Evolutionary conservation across 2,797 vertebrate species (phyloP).

Genomic region (Sparidentex hasta): DNA sequence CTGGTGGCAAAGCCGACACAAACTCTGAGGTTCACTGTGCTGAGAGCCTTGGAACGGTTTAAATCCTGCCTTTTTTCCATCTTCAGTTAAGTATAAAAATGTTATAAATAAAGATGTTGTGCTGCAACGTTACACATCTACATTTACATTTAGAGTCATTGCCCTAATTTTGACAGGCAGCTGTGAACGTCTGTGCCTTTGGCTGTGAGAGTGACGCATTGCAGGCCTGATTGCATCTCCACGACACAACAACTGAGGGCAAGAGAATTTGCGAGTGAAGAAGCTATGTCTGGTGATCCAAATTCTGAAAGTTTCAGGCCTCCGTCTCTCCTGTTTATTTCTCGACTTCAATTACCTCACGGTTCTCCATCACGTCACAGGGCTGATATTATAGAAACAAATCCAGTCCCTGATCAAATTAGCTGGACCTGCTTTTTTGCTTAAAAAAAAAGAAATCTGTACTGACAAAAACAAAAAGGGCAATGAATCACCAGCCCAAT

Average conservation of each 20-base stretch:
- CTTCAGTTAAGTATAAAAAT: conserved; percentile 3
- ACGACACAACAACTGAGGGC: conserved; percentile 31
- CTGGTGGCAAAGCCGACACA: conserved; percentile 7
- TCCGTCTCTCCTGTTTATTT: background rate
- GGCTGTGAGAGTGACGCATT: conserved; percentile 69
- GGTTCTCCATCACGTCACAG: background rate
- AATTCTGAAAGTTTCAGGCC: conserved; percentile 6
- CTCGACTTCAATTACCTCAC: background rate
- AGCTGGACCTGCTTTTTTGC: background rate
- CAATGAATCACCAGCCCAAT: conserved; percentile 3
- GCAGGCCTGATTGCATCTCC: conserved; percentile 64
- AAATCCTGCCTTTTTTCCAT: conserved; percentile 3
- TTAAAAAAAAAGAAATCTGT: background rate
- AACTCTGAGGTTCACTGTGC: conserved; percentile 9
- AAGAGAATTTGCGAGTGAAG: conserved; percentile 28
- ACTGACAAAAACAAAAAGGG: conserved; percentile 6
- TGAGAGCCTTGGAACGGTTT: background rate
- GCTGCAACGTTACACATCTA: conserved; percentile 35
- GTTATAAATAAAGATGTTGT: conserved; percentile 28
- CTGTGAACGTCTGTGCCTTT: conserved; percentile 64
- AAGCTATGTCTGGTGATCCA: conserved; percentile 11
- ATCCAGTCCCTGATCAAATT: background rate
- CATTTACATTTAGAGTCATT: conserved; percentile 51
- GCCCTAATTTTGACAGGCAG: conserved; percentile 71
- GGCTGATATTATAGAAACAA: conserved; percentile 16